Conservation (phyloP, 2,797 vertebrate genomes). For the Artibeus jamaicensis region DNA sequence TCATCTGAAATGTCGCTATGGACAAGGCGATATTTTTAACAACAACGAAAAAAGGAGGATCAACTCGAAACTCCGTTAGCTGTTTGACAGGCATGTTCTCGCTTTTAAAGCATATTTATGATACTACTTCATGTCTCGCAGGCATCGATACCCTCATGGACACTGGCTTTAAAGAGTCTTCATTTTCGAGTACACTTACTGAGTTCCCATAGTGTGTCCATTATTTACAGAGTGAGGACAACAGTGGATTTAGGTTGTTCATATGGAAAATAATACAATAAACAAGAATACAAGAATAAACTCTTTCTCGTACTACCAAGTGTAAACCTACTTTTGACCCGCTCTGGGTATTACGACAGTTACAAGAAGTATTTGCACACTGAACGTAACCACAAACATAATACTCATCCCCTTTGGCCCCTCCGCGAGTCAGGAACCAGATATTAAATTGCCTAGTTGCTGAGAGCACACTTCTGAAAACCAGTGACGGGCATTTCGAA, state of each 20-base stretch:
- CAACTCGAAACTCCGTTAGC: neutral
- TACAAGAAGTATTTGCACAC: neutral
- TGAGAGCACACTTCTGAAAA: neutral
- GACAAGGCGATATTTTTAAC: neutral
- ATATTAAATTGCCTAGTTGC: neutral
- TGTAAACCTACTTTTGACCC: neutral
- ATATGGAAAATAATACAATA: neutral
- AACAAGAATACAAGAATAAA: neutral
- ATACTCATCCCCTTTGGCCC: neutral
- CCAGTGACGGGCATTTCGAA: neutral
- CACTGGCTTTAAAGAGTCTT: neutral
- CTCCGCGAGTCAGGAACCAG: neutral
- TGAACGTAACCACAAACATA: neutral
- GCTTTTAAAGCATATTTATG: neutral
- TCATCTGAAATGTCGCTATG: neutral
- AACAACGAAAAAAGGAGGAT: neutral
- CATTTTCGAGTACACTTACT: neutral
- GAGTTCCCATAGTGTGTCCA: neutral
- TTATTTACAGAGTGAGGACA: neutral
- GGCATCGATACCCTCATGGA: neutral
- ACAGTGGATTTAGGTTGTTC: neutral
- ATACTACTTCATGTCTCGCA: neutral
- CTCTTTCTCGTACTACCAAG: neutral
- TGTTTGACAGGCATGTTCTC: neutral
- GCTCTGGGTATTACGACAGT: neutral